phyloP scores from a whole-genome alignment of 1,140 invertebrate species.

The Hermatobates lingyangjiaoensis region DNA sequence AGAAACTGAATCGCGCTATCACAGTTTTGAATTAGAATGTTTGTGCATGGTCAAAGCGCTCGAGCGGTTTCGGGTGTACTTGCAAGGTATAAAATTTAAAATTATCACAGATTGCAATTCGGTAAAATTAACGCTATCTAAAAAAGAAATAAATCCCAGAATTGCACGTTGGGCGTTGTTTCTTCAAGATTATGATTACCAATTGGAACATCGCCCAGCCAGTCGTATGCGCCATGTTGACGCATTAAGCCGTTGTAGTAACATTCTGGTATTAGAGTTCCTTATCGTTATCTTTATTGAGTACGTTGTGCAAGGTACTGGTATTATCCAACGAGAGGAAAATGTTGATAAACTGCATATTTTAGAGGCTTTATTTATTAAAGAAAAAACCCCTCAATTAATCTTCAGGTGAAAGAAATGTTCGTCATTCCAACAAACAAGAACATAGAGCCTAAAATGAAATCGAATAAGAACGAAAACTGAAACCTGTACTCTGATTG shows the following conservation, averaged over 20 bases:
- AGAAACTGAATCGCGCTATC: background rate
- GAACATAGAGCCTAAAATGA: too few relatives aligned
- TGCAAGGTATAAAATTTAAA: background rate
- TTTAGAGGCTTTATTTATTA: too few relatives aligned
- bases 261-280: slow-evolving; percentile 4
- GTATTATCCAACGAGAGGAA: too few relatives aligned
- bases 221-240: background rate
- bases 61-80: background rate
- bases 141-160: background rate
- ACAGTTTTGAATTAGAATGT: background rate
- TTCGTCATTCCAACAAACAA: too few relatives aligned
- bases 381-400: too few relatives aligned
- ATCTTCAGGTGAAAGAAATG: too few relatives aligned
- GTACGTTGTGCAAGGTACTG: too few relatives aligned
- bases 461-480: too few relatives aligned
- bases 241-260: background rate
- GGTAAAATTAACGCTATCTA: background rate
- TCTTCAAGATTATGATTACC: background rate
- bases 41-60: background rate
- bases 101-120: slow-evolving; percentile 1
- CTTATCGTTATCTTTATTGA: too few relatives aligned
- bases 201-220: background rate
- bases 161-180: background rate
- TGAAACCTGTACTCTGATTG: too few relatives aligned
- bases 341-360: too few relatives aligned